Conservation (phyloP, 2,113 vertebrate species). For the Oophaga pumilio region DNA sequence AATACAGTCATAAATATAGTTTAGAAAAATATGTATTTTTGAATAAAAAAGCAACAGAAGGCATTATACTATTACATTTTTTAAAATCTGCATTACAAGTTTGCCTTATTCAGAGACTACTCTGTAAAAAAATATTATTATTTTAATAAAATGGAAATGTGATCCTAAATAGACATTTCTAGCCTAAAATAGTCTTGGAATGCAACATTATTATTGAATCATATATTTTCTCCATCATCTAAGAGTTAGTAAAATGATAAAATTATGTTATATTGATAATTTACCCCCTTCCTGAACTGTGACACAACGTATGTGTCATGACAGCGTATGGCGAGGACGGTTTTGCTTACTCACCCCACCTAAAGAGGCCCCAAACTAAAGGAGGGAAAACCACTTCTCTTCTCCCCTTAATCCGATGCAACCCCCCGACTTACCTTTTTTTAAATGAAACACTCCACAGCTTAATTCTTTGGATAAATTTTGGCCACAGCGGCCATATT, state of each 20-base stretch:
- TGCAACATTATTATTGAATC: neutral
- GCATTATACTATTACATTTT: neutral
- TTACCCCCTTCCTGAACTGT: too few relatives aligned
- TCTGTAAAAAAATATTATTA: neutral
- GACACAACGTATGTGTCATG: too few relatives aligned
- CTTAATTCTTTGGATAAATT: too few relatives aligned
- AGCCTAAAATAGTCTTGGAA: neutral
- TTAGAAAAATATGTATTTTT: neutral
- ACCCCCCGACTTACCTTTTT: too few relatives aligned
- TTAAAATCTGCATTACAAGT: neutral
- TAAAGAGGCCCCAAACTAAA: too few relatives aligned
- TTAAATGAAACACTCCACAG: too few relatives aligned
- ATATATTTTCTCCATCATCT: neutral
- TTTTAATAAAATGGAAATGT: neutral
- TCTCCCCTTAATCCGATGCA: too few relatives aligned
- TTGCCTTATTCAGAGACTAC: neutral
- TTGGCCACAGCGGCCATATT: too few relatives aligned
- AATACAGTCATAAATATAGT: slow-evolving; percentile 13
- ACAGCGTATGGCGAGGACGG: too few relatives aligned
- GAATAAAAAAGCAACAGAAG: neutral
- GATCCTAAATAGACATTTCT: neutral
- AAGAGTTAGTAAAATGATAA: neutral
- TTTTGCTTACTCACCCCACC: too few relatives aligned
- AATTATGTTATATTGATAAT: neutral
- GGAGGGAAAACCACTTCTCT: too few relatives aligned